A percentile compares a stretch with the other conserved stretches of the same genome.
These are phyloP conservation scores for Odobenus rosmarus DNA, from an alignment of 2,113 vertebrate genomes.

Conservation along the genomic window DNA sequence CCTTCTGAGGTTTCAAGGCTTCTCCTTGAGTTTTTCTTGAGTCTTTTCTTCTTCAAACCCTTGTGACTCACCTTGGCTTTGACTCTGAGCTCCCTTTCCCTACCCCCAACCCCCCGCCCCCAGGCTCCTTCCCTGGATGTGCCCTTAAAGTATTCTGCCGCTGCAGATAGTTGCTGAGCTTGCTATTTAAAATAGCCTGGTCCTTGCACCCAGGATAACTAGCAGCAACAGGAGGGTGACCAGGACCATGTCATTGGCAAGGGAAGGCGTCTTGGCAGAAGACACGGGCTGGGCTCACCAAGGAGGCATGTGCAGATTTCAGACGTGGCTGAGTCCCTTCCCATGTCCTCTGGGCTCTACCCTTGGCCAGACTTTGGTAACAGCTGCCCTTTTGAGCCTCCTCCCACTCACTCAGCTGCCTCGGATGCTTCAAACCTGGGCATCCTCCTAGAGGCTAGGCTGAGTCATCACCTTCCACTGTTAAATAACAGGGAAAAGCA, in stretches of 20 bases:
- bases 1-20: not conserved
- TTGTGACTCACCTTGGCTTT: not conserved
- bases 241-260: rapidly evolving
- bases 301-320: not conserved
- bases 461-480: constrained; percentile 46
- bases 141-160: not conserved
- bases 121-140: not conserved
- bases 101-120: too few species aligned
- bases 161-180: not conserved
- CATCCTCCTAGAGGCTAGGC: not conserved
- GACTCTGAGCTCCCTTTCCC: not conserved
- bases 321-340: not conserved
- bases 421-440: not conserved
- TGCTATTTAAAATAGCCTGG: not conserved
- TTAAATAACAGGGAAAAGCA: constrained; percentile 22
- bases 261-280: rapidly evolving
- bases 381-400: not conserved
- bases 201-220: not conserved
- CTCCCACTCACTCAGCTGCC: not conserved
- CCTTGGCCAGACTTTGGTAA: not conserved
- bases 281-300: not conserved
- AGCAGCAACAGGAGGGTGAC: not conserved
- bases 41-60: not conserved
- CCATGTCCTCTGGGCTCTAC: not conserved
- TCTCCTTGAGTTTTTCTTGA: not conserved